A percentile compares a stretch with the other conserved stretches of the same genome.
Evolutionary conservation across 1,140 invertebrate genomes (phyloP).

Genomic region (Triops longicaudatus): DNA sequence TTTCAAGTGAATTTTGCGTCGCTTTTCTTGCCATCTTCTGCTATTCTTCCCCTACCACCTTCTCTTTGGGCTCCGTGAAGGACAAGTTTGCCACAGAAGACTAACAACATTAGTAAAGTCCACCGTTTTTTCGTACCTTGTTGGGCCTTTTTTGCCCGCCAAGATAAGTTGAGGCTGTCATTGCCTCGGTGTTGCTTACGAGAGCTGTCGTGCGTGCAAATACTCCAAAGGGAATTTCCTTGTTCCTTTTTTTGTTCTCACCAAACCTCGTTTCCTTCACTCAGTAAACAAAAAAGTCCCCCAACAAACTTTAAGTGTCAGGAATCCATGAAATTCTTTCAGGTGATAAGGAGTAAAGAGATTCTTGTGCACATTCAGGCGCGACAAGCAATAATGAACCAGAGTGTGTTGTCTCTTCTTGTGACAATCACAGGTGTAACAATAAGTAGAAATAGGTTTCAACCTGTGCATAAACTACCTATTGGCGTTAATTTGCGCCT

Average conservation of each 20-base stretch:
- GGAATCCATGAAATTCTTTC: background rate
- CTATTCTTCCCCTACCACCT: background rate
- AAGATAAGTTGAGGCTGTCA: constrained; percentile 11
- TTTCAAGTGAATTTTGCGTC: background rate
- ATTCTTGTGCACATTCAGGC: too few relatives aligned
- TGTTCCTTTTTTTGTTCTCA: background rate
- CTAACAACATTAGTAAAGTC: background rate
- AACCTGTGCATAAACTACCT: too few relatives aligned
- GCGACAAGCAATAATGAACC: too few relatives aligned
- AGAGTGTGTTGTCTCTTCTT: too few relatives aligned
- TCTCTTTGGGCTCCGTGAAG: background rate
- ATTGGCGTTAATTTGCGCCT: too few relatives aligned
- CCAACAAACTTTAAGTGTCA: background rate
- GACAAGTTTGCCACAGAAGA: background rate
- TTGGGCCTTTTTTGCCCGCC: background rate
- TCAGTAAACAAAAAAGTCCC: background rate
- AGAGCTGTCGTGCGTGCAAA: constrained; percentile 10
- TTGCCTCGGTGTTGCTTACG: constrained; percentile 6
- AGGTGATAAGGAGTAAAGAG: background rate
- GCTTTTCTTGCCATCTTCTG: background rate
- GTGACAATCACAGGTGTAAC: too few relatives aligned
- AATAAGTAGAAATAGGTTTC: too few relatives aligned
- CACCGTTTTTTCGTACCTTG: background rate
- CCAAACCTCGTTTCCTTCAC: background rate
- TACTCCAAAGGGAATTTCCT: background rate